Base-by-base conservation (phyloP, 2,797 vertebrate genomes). In the Ispidina picta region DNA sequence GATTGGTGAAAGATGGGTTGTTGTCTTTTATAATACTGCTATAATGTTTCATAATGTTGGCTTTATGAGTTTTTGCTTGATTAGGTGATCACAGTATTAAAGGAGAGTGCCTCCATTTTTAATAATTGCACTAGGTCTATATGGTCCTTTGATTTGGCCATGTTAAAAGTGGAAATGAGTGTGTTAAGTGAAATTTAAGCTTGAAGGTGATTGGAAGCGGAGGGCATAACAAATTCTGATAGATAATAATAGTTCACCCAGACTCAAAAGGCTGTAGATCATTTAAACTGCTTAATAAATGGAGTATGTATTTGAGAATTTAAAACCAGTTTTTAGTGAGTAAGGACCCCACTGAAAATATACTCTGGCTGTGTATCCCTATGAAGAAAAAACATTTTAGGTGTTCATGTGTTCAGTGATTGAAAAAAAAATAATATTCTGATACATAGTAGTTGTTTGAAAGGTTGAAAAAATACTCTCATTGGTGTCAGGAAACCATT, bases 191-290 rank as follows among this genome's bases (percentile, higher is more conserved):
- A 55, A 92, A 95, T 94, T 58, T 82, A 90, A 82, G 64, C 75
- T 94, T 77, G 86, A 83, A 90, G 63, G 60, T 59, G 86, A 90
- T 95, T 88, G 78, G 64, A 92, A 90, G 49, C 83, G 76, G 71
- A 83, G 75, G 76, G 87, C 83, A 87, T 91, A 89, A 80, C 92
- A 66, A 92, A n/a, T 89, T 72, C 23, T 89, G 89, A 43, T 44
- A 62, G 82, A 83, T 82, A 83, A 39, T 83, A 84, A 59, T 41
- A 75, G 55, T 75, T 88, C 49, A 71, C 41, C 35, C 35, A 44
- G n/a, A 54, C 31, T 52, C 35, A 21, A 31, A 90, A 75, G 33
- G 54, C 31, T 59, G 21, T 89, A 92, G 46, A 64, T 88, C 83
- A 70, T 84, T 92, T 93, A 82, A 80, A 69, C 72, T 75, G 8